Percentiles rank a stretch among this genome's conserved stretches.
These are phyloP conservation scores for Halictus quadricinctus DNA, from an alignment of 2,888 invertebrate species.

Conservation along the genomic window DNA sequence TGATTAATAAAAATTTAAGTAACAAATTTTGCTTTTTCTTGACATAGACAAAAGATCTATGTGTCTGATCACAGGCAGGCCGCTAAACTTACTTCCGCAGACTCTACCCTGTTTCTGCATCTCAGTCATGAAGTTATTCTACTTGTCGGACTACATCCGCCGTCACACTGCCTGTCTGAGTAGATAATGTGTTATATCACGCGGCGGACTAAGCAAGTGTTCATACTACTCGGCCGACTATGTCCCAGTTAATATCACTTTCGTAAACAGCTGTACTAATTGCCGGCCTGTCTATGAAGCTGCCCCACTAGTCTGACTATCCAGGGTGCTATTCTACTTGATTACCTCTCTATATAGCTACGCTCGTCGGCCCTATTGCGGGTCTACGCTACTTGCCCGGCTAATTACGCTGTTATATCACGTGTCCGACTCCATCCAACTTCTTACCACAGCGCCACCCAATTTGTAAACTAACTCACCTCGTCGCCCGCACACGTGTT, in stretches of 20 bases:
- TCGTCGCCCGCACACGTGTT: not conserved
- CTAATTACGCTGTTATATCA: not conserved
- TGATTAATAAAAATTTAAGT: not conserved
- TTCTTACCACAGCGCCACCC: not conserved
- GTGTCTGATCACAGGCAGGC: not conserved
- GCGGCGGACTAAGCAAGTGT: not conserved
- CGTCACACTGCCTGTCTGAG: not conserved
- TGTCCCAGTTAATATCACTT: slow-evolving; percentile 3
- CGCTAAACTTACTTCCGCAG: not conserved
- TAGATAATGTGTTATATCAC: slow-evolving; percentile 4
- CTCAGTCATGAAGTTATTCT: not conserved
- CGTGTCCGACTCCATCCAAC: not conserved
- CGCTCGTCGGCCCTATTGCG: not conserved
- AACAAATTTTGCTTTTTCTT: not conserved
- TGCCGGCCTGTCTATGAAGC: not conserved
- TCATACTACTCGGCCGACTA: slow-evolving; percentile 2
- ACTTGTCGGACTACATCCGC: not conserved
- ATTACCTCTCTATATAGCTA: not conserved
- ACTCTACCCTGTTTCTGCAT: not conserved
- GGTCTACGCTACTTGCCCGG: not conserved
- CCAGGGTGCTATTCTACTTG: slow-evolving; percentile 9
- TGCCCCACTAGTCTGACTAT: not conserved
- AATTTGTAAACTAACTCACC: not conserved
- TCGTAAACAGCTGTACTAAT: slow-evolving; percentile 1
- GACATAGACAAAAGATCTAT: not conserved